Evolutionary conservation across 2,888 invertebrate species (phyloP), one percentile per base, ranked within the genome.

Genomic region (Tachina lurida): DNA sequence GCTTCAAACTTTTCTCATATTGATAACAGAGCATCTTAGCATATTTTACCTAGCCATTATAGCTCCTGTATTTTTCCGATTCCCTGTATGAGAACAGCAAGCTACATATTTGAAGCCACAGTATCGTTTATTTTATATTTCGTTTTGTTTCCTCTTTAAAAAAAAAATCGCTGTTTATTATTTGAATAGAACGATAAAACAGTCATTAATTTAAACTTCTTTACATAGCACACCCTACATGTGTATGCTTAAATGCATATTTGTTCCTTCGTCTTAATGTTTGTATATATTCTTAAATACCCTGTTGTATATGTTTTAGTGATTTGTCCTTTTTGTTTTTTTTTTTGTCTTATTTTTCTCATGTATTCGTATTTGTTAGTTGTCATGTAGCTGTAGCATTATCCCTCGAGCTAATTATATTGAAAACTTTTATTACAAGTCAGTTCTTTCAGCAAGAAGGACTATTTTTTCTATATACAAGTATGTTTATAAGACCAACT

Each of bases 351-450:
- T 56, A 65, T 17, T 47, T 49, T 68, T 13, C 45, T 43, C 19
- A 31, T 75, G n/a, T 45, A 62, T 52, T 73, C 54, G 41, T 68
- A 62, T 60, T 75, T 81, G 77, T 81, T 22, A 77, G 81, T 70
- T 84, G 84, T 76, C 71, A 76, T 84, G 84, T 80, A 60, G 60
- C 63, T 56, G 19, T 67, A 15, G 7, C 56, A 75, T 78, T 84
- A 87, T 87, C 88, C 89, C 88, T 88, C 87, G 86, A 87, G 90
- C 89, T 90, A 90, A 91, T 91, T 91, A 90, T 89, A 90, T 91
- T 91, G 90, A 89, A 90, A 90, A 91, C 87, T 90, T 90, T 89
- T 74, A 78, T 63, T 71, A 39, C 63, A 54, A 60, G 12, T 39
- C n/a, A 43, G 19, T 43, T 22, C 41, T 19, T 39, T 22, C 22